Percentiles rank a stretch among this genome's conserved stretches.
Conservation (phyloP, 2,888 invertebrate species). For the Liopterus haemorrhoidalis region DNA sequence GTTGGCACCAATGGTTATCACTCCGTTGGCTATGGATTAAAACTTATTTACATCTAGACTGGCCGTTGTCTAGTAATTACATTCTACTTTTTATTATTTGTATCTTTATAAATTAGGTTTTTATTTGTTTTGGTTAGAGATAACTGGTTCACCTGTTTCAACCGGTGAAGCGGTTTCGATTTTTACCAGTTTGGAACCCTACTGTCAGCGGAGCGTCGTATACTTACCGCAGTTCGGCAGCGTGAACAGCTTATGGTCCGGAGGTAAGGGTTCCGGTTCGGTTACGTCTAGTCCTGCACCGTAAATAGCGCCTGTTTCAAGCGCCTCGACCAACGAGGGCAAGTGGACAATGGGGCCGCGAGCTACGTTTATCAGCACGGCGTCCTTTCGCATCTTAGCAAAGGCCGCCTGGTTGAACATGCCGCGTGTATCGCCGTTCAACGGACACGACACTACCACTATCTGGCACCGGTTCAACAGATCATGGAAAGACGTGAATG, state of each 20-base stretch:
- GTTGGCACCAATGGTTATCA: too few species aligned
- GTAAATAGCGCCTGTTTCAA: constrained; percentile 68
- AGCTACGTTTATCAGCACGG: constrained; percentile 71
- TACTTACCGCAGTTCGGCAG: constrained; percentile 75
- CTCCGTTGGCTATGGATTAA: too few species aligned
- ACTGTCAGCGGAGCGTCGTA: background rate
- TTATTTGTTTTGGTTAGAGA: background rate
- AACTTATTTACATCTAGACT: background rate
- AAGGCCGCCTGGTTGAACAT: constrained; percentile 65
- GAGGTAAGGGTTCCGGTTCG: constrained; percentile 82
- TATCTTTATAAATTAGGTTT: background rate
- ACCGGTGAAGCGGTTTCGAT: too few species aligned
- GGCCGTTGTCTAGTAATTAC: background rate
- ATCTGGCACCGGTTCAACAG: constrained; percentile 68
- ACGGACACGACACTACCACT: constrained; percentile 62
- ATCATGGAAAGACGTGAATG: constrained; percentile 61
- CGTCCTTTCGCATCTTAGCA: constrained; percentile 66
- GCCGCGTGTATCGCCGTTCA: constrained; percentile 61
- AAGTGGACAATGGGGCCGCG: constrained; percentile 76
- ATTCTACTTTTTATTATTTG: background rate
- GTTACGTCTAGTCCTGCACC: constrained; percentile 90
- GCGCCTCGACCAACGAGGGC: constrained; percentile 70
- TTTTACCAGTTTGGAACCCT: background rate
- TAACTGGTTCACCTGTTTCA: background rate
- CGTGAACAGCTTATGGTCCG: constrained; percentile 68